Percentiles rank a stretch among this genome's conserved stretches.
Evolutionary conservation across 2,113 vertebrate species (phyloP).

Genomic region (Rhynchopsitta pachyrhyncha): DNA sequence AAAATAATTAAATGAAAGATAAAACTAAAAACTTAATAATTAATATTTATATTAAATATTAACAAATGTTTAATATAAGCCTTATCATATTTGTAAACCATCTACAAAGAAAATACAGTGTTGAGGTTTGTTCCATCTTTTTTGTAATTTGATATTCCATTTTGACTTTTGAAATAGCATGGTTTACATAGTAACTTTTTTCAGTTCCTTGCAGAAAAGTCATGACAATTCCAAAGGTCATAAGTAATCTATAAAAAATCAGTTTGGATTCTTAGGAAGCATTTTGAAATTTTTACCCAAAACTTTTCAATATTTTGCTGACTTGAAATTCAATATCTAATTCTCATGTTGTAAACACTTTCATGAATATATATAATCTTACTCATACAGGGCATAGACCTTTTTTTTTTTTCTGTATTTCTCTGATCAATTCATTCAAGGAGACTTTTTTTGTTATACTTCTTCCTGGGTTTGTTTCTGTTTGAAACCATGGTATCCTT

Average conservation of each 20-base stretch:
- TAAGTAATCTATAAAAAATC: neutral
- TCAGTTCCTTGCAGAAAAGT: neutral
- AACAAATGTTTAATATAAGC: neutral
- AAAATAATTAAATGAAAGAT: too few species aligned
- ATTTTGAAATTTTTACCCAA: neutral
- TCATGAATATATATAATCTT: neutral
- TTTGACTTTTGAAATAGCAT: neutral
- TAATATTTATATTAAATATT: too few species aligned
- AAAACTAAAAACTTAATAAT: too few species aligned
- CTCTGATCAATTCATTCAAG: neutral
- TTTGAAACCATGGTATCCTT: neutral
- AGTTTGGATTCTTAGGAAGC: neutral
- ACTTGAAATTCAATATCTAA: neutral
- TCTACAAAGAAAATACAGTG: neutral
- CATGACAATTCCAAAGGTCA: neutral
- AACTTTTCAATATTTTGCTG: neutral
- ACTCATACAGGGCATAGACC: neutral
- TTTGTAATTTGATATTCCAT: neutral
- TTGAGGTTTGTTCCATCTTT: neutral
- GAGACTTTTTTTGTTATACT: fast-evolving
- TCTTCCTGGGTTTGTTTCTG: neutral
- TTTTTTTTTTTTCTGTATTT: neutral
- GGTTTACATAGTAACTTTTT: neutral
- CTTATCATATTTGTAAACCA: neutral
- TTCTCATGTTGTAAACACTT: neutral